A percentile compares a stretch with the other conserved stretches of the same genome.
These are phyloP conservation scores for Dryobotodes eremita DNA, from an alignment of 2,888 invertebrate genomes.

Conservation along the genomic window DNA sequence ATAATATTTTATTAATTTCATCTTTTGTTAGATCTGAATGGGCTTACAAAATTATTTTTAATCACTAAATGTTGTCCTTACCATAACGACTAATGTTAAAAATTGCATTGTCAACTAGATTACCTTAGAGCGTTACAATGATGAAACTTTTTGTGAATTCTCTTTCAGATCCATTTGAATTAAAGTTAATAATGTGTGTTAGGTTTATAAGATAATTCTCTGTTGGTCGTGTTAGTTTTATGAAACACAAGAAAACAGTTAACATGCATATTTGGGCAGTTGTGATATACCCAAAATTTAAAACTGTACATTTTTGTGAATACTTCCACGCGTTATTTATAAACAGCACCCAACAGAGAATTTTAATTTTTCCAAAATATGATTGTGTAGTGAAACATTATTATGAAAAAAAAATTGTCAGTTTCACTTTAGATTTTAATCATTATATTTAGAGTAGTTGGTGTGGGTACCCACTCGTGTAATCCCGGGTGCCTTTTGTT, in stretches of 20 bases:
- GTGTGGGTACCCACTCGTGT: slow-evolving; percentile 89
- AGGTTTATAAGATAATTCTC: slow-evolving; percentile 78
- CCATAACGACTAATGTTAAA: slow-evolving; percentile 60
- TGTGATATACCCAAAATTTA: slow-evolving; percentile 47
- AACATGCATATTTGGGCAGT: slow-evolving; percentile 48
- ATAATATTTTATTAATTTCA: slow-evolving; percentile 77
- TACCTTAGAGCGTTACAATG: slow-evolving; percentile 62
- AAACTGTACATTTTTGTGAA: slow-evolving; percentile 36
- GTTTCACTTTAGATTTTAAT: slow-evolving; percentile 88
- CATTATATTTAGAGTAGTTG: slow-evolving; percentile 90
- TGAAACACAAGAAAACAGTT: slow-evolving; percentile 38
- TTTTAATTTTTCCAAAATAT: slow-evolving; percentile 74
- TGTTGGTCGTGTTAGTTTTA: slow-evolving; percentile 74
- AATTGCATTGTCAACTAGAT: slow-evolving; percentile 60
- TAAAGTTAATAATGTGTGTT: slow-evolving; percentile 82
- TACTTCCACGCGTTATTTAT: slow-evolving; percentile 61
- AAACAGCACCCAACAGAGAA: slow-evolving; percentile 75
- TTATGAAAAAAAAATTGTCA: slow-evolving; percentile 71
- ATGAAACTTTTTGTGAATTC: slow-evolving; percentile 82
- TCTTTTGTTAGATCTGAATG: slow-evolving; percentile 86
- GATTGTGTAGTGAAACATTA: slow-evolving; percentile 78
- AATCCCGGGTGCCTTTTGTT: slow-evolving; percentile 90
- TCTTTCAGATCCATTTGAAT: slow-evolving; percentile 87
- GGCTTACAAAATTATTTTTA: slow-evolving; percentile 79
- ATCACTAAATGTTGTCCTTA: slow-evolving; percentile 55